Evolutionary conservation across 2,113 vertebrate species (phyloP).

Genomic region (Columba livia): DNA sequence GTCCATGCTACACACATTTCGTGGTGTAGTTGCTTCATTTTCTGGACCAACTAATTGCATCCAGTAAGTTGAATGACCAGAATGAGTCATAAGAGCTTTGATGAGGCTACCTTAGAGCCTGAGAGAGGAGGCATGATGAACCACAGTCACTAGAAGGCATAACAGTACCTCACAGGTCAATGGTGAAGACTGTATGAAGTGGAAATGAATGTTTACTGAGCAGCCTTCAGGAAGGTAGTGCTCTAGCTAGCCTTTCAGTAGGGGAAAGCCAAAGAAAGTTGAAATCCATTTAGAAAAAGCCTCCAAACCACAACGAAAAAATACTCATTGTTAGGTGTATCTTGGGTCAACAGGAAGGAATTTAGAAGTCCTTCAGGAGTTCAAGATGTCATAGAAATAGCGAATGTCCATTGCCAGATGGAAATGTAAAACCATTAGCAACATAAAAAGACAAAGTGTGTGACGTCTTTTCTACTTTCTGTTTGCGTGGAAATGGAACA

Average conservation of each 20-base stretch:
- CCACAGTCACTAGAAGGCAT: not conserved
- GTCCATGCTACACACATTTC: not conserved
- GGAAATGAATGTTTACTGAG: not conserved
- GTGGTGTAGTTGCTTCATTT: not conserved
- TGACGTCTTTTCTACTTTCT: not conserved
- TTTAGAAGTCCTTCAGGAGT: not conserved
- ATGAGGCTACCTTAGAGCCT: not conserved
- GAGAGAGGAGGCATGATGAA: not conserved
- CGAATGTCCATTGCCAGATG: not conserved
- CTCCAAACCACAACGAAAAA: not conserved
- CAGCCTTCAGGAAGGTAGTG: not conserved
- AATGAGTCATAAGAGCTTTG: not conserved
- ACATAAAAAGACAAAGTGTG: not conserved
- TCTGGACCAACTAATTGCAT: not conserved
- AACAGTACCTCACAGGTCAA: not conserved
- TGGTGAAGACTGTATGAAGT: not conserved
- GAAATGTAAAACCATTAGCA: not conserved
- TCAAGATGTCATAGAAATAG: not conserved
- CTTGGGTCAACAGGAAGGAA: not conserved
- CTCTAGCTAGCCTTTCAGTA: not conserved
- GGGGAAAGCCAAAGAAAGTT: not conserved
- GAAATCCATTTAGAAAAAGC: not conserved
- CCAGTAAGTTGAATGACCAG: not conserved
- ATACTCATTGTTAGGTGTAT: not conserved
- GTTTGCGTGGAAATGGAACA: not conserved